Evolutionary conservation across 2,797 vertebrate genomes (phyloP).

Genomic region (Coilia nasus): DNA sequence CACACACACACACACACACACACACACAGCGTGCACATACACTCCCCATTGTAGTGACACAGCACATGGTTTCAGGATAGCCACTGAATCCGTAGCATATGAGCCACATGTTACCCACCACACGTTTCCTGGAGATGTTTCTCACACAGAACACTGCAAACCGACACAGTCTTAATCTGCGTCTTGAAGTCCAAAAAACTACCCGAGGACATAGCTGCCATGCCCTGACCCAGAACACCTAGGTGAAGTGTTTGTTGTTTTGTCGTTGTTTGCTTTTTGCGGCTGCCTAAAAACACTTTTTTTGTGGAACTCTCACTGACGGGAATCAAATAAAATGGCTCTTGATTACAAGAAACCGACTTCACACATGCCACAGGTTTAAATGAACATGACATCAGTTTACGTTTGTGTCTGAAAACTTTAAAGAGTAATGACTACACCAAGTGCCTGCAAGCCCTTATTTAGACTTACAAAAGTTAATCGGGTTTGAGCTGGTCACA

Average conservation of each 20-base stretch:
- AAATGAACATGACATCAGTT: slow-evolving; percentile 20
- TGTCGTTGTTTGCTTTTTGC: neutral
- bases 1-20: too few relatives aligned
- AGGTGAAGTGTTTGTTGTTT: neutral
- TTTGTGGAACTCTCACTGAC: neutral
- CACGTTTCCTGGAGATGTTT: neutral
- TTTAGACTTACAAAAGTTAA: slow-evolving; percentile 16
- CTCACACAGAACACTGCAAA: neutral
- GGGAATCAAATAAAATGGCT: neutral
- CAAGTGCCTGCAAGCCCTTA: slow-evolving; percentile 5
- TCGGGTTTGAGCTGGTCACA: slow-evolving; percentile 37
- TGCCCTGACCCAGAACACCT: neutral
- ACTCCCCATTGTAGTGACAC: too few relatives aligned
- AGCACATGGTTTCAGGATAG: neutral
- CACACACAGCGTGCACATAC: too few relatives aligned
- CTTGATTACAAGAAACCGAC: neutral
- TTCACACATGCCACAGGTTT: slow-evolving; percentile 14
- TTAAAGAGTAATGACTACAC: slow-evolving; percentile 11
- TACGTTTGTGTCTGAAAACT: slow-evolving; percentile 1
- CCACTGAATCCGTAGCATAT: neutral
- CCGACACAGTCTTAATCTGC: neutral
- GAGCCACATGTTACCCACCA: neutral
- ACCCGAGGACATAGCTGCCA: neutral
- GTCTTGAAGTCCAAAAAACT: neutral
- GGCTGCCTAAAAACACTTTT: neutral